These are phyloP conservation scores for Lamproptera curius DNA, from an alignment of 2,888 invertebrate species.

Conservation along the genomic window DNA sequence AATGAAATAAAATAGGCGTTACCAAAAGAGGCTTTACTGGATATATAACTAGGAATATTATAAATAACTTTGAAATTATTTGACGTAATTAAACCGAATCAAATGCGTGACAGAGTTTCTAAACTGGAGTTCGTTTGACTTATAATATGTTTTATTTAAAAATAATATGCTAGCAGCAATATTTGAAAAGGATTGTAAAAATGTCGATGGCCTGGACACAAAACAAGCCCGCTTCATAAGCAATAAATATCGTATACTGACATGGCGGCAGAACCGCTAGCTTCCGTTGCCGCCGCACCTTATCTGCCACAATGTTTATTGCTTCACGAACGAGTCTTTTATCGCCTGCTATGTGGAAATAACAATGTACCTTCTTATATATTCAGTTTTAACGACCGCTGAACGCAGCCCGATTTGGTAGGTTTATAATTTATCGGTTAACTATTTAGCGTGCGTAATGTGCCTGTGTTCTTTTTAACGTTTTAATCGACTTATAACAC, in stretches of 20 bases:
- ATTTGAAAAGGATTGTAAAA: no score
- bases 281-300: slow-evolving; percentile 39
- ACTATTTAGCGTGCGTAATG: neutral
- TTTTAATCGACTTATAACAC: no score
- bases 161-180: no score
- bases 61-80: no score
- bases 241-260: slow-evolving; percentile 7
- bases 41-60: no score
- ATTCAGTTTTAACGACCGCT: neutral
- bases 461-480: neutral
- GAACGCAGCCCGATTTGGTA: neutral
- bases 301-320: slow-evolving; percentile 33
- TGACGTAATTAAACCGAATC: no score
- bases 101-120: no score
- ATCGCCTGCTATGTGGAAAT: neutral
- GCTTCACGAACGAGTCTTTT: slow-evolving; percentile 7
- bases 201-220: no score
- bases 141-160: no score
- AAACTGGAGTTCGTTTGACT: no score
- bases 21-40: no score
- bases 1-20: no score
- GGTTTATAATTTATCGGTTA: neutral
- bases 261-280: slow-evolving; percentile 37
- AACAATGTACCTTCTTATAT: neutral
- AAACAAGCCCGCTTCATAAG: slow-evolving; percentile 14